Evolutionary conservation across 1,140 invertebrate genomes (phyloP), one percentile per base, ranked within the genome.

Genomic region (Heliconius himera): DNA sequence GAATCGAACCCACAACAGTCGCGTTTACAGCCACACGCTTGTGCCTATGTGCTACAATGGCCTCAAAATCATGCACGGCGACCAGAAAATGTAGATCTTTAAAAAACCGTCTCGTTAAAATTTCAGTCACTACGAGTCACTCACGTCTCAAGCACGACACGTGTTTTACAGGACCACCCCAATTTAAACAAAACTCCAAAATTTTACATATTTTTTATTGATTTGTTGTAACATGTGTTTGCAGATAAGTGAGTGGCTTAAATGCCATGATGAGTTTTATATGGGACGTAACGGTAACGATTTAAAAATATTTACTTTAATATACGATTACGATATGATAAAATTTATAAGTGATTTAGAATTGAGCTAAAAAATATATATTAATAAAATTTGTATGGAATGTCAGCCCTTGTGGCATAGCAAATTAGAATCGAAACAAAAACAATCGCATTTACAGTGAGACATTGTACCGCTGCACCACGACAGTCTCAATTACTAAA

Each of bases 141-240:
- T 26, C 8, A 73, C 8, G 36, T 76, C 54, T 70, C 46, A 29
- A 76, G 60, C 13, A 29, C 18, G 56, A 70, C 74, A 76, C 41
- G 13, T 76, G 60, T 76, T 29, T 13, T 41, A 33, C 49, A 70
- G 60, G 74, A 76, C 74, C 76, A 78, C 74, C 76, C 76, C 76
- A 78, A 38, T 70, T 26, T 22, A 33, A 66, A 75, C 66, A 72
- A 77, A 72, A 49, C 26, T 56, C 36, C 49, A 70, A 78, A 82
- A 85, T 85, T 90, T 90, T 89, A 90, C 87, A 79, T 84, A 80
- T 79, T 82, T 87, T 88, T 89, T 90, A 87, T 82, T 79, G 78
- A 83, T 86, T 88, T 87, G 84, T 80, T 80, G 78, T 80, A 84
- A 91, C 91, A 92, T 86, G 88, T 92, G 91, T 87, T 89, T 85